These are phyloP conservation scores for Aphaenogaster rudis DNA, from an alignment of 1,140 invertebrate genomes.

Conservation along the genomic window DNA sequence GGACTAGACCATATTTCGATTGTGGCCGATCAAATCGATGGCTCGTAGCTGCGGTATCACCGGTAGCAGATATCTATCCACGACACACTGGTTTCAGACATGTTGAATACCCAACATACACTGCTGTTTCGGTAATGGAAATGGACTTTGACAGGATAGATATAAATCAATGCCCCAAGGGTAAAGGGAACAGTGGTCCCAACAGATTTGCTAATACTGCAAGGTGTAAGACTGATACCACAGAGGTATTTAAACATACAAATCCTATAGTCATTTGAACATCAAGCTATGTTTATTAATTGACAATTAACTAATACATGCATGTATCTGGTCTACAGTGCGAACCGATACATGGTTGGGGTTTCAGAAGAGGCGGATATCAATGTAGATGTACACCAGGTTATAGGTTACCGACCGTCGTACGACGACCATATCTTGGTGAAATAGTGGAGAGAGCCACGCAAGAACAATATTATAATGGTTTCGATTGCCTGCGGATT, in stretches of 20 bases:
- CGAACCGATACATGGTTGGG: slow-evolving; percentile 98
- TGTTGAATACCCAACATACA: slow-evolving; percentile 98
- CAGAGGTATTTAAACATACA: slow-evolving; percentile 90
- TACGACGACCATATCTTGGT: slow-evolving; percentile 96
- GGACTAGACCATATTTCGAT: slow-evolving; percentile 98
- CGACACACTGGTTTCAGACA: slow-evolving; percentile 97
- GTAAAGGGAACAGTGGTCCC: slow-evolving; percentile 94
- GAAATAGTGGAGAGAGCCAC: slow-evolving; percentile 97
- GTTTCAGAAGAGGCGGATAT: slow-evolving; percentile 97
- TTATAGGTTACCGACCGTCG: slow-evolving; percentile 94
- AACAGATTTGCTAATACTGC: slow-evolving; percentile 97
- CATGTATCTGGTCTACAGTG: slow-evolving; percentile 89
- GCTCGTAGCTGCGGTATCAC: slow-evolving; percentile 97
- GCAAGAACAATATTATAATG: slow-evolving; percentile 95
- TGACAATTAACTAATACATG: neutral
- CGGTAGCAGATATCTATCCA: slow-evolving; percentile 98
- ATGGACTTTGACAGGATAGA: slow-evolving; percentile 99
- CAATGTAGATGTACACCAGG: slow-evolving; percentile 97
- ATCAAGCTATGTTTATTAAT: neutral
- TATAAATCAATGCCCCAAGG: slow-evolving; percentile 98
- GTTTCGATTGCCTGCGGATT: slow-evolving; percentile 96
- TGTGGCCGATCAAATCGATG: slow-evolving; percentile 98
- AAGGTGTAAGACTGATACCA: slow-evolving; percentile 96
- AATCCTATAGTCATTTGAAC: neutral
- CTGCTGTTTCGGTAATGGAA: slow-evolving; percentile 96